Evolutionary conservation across 2,888 invertebrate species (phyloP).

Genomic region (Chrysolina haemoptera): DNA sequence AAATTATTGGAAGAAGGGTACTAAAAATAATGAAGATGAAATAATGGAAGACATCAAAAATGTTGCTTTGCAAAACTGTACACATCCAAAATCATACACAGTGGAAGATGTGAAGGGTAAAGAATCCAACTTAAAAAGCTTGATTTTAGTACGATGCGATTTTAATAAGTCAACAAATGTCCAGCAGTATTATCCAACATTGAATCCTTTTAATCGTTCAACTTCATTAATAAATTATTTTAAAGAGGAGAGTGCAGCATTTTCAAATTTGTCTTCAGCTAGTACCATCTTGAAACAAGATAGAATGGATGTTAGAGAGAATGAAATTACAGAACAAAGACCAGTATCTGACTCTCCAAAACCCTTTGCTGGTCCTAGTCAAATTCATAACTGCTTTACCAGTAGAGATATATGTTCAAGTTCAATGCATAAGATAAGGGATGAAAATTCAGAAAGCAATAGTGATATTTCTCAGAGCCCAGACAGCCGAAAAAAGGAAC

Average conservation of each 20-base stretch:
- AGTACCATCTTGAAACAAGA: not conserved
- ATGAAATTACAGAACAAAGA: not conserved
- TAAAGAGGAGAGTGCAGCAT: conserved; percentile 34
- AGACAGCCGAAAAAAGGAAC: conserved; percentile 65
- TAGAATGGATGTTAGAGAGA: not conserved
- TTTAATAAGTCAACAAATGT: conserved; percentile 46
- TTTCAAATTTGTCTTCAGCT: conserved; percentile 12
- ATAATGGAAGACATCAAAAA: conserved; percentile 24
- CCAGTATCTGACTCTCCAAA: not conserved
- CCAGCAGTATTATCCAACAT: conserved; percentile 33
- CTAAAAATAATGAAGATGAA: conserved; percentile 39
- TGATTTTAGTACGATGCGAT: conserved; percentile 49
- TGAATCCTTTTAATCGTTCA: conserved; percentile 40
- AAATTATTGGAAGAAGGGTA: conserved; percentile 53
- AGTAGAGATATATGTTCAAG: not conserved
- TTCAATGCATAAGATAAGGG: not conserved
- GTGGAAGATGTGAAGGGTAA: conserved; percentile 30
- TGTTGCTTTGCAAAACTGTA: conserved; percentile 7
- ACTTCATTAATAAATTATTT: conserved; percentile 42
- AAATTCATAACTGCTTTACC: not conserved
- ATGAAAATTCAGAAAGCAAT: conserved; percentile 24
- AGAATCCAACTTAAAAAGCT: conserved; percentile 43
- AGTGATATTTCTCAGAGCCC: conserved; percentile 59
- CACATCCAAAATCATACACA: conserved; percentile 18
- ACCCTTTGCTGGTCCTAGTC: not conserved